A percentile compares a stretch with the other conserved stretches of the same genome.
These are phyloP conservation scores for Ictalurus punctatus DNA, from an alignment of 2,113 vertebrate species.

Conservation along the genomic window DNA sequence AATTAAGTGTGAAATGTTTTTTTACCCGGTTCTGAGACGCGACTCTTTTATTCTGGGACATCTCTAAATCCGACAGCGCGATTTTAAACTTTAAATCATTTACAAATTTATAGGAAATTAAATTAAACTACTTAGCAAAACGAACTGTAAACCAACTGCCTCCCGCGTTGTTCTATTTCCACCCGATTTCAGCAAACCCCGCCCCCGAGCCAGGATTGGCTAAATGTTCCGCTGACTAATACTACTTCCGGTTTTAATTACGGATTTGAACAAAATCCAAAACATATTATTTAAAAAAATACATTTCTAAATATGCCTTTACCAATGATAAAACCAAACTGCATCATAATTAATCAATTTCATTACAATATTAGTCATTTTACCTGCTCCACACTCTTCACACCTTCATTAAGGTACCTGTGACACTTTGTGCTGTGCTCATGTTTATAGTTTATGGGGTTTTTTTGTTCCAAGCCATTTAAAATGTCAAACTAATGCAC, in stretches of 20 bases:
- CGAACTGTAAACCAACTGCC: not conserved
- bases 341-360: not conserved
- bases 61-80: not conserved
- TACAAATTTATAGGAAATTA: not conserved
- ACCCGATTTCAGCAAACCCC: not conserved
- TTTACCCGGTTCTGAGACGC: constrained; percentile 53
- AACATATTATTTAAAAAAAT: not conserved
- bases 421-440: not conserved
- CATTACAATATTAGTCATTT: not conserved
- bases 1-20: not conserved
- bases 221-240: not conserved
- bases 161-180: not conserved
- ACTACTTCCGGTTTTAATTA: not conserved
- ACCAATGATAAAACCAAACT: not conserved
- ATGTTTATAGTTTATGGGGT: not conserved
- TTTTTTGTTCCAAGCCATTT: not conserved
- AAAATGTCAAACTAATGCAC: not conserved
- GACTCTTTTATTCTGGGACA: constrained; percentile 64
- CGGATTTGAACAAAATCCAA: not conserved
- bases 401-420: not conserved
- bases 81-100: not conserved
- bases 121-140: not conserved
- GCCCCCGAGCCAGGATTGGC: not conserved
- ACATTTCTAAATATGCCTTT: not conserved
- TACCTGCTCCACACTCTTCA: not conserved